Evolutionary conservation across 2,113 vertebrate genomes (phyloP).

Genomic region (Echinops telfairi): DNA sequence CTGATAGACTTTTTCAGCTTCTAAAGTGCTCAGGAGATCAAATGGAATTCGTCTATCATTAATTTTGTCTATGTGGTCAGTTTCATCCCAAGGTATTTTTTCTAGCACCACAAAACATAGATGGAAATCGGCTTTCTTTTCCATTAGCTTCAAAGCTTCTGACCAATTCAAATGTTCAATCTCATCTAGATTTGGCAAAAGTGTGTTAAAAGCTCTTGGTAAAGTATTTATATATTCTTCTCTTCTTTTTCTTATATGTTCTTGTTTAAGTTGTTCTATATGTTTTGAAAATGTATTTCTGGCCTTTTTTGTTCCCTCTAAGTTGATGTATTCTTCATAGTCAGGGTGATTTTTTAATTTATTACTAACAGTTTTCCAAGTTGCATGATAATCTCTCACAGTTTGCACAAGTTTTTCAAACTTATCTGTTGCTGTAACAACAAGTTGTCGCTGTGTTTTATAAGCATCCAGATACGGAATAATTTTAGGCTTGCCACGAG

Average conservation of each 20-base stretch:
- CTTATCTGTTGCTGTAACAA: conserved; percentile 94
- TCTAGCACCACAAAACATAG: conserved; percentile 97
- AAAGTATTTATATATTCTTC: conserved; percentile 97
- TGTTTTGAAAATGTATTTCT: conserved; percentile 96
- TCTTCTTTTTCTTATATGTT: conserved; percentile 96
- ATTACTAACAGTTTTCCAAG: conserved; percentile 96
- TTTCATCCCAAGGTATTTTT: conserved; percentile 97
- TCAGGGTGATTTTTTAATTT: conserved; percentile 96
- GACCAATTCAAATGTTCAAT: conserved; percentile 95
- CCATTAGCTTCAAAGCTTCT: conserved; percentile 95
- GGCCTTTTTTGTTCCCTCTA: conserved; percentile 97
- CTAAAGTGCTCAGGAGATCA: conserved; percentile 94
- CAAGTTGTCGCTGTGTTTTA: conserved; percentile 95
- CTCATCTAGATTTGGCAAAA: conserved; percentile 96
- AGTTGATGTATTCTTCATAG: conserved; percentile 96
- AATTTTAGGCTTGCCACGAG: conserved; percentile 97
- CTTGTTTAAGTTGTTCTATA: conserved; percentile 97
- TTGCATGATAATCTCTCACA: conserved; percentile 97
- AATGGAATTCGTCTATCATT: conserved; percentile 97
- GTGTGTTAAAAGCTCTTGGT: conserved; percentile 95
- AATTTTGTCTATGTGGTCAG: conserved; percentile 96
- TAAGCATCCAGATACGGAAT: conserved; percentile 97
- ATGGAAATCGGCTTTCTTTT: conserved; percentile 94
- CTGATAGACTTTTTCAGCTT: conserved; percentile 96
- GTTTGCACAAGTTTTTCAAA: conserved; percentile 96